Evolutionary conservation across 2,113 vertebrate genomes (phyloP), one percentile per base, ranked within the genome.

Genomic region (Petrocephalus microphthalmus): DNA sequence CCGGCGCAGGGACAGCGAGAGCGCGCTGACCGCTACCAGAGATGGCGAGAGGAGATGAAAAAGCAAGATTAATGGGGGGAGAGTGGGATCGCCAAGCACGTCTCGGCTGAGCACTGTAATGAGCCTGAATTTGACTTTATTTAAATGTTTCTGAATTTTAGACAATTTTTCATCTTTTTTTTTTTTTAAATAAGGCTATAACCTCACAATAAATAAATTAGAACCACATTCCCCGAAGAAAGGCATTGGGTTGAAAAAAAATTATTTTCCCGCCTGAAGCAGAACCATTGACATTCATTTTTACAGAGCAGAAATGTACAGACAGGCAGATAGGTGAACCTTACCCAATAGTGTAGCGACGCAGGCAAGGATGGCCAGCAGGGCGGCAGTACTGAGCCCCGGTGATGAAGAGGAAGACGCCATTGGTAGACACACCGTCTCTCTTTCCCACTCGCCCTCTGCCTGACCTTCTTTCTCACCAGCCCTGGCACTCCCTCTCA

Each of bases 321-420:
- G 51, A 15, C n/a, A 29, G 51, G 51, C 83, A 85, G 85, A 29
- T 45, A 86, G 53, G 33, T 15, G 10, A 22, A 20, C 53, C 94
- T 95, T 93, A 97, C 97, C 97, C 81, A 97, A 93, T 78, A 98
- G 92, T 1, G 96, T 96, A 88, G 96, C 95, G 87, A 96, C 93
- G 25, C 96, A 97, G 25, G 96, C 96, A 90, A 97, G 87, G 84
- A 97, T 95, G 88, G 96, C 96, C 87, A 98, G 93, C 85, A 97
- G 90, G 78, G 97, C 96, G 5, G 96, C 95, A 0, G 97, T 93
- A 90, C 96, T 97, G 94, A 97, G 95, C 5, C 97, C 95, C 57
- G 95, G 92, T 0, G 97, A 93, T 0, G 96, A 94, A 0, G 94
- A 94, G 86, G 95, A 89, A 3, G 96, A 94, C 0, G 93, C 91